Evolutionary conservation across 2,797 vertebrate genomes (phyloP).

Genomic region (Netta rufina): DNA sequence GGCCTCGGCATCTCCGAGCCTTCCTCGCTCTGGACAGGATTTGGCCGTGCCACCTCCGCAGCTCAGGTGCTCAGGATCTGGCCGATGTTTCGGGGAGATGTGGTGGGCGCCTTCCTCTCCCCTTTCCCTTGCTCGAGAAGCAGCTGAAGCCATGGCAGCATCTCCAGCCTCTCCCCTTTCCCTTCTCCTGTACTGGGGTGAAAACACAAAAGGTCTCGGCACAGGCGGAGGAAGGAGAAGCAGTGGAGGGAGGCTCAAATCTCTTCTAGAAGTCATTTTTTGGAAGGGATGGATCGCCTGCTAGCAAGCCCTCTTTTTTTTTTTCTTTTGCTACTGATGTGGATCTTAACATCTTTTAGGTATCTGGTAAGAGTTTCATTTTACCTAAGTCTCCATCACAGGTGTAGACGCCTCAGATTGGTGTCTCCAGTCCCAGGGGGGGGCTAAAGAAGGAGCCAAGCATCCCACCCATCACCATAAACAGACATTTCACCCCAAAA

Average conservation of each 20-base stretch:
- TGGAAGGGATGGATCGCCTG: neutral
- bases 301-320: no score
- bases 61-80: neutral
- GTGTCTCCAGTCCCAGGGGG: neutral
- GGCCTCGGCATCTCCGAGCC: neutral
- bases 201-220: neutral
- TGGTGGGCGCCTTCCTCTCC: neutral
- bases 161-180: neutral
- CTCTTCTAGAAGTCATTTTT: neutral
- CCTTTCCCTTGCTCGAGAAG: neutral
- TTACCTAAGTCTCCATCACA: rapidly evolving
- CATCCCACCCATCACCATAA: neutral
- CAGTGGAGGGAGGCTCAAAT: neutral
- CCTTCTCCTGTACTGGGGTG: rapidly evolving
- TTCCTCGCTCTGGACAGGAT: neutral
- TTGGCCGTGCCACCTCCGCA: neutral
- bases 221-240: neutral
- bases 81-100: rapidly evolving
- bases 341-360: neutral
- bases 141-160: neutral
- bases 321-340: no score
- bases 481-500: neutral
- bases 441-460: neutral
- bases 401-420: rapidly evolving
- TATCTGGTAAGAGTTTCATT: neutral